Percentiles rank a stretch among this genome's conserved stretches.
These are phyloP conservation scores for Axea sp. DNA, from an alignment of 2,888 invertebrate species.

Conservation along the genomic window DNA sequence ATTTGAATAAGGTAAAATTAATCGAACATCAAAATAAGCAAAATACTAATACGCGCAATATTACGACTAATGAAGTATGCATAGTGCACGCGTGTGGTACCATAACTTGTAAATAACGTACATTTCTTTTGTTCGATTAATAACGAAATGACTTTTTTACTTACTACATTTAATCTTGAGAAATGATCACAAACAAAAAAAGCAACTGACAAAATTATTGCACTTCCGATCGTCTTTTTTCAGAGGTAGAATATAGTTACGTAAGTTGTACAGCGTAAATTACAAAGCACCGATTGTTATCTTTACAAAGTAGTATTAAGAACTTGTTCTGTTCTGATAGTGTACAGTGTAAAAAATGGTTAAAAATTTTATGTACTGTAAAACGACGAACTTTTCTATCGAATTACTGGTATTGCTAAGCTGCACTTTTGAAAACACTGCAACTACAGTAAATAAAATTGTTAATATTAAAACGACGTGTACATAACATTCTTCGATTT, in stretches of 20 bases:
- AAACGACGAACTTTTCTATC: background rate
- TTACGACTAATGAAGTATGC: no score
- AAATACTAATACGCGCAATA: no score
- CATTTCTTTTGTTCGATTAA: no score
- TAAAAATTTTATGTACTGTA: slow-evolving; percentile 8
- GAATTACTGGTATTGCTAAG: no score
- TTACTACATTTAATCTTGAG: background rate
- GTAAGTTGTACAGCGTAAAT: slow-evolving; percentile 30
- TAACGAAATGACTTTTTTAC: no score
- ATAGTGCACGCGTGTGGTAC: background rate
- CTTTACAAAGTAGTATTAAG: slow-evolving; percentile 46
- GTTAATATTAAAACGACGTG: background rate
- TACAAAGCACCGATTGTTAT: slow-evolving; percentile 20
- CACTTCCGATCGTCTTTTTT: background rate
- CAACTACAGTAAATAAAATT: background rate
- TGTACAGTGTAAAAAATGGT: slow-evolving; percentile 45
- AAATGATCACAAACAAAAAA: background rate
- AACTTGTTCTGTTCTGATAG: slow-evolving; percentile 38
- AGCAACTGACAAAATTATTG: background rate
- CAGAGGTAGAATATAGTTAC: background rate
- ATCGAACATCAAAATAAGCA: no score
- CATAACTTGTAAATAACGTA: slow-evolving; percentile 2
- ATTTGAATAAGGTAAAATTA: no score
- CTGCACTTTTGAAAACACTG: slow-evolving; percentile 6
- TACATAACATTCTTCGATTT: slow-evolving; percentile 5